Percentiles rank a stretch among this genome's conserved stretches.
Evolutionary conservation across 2,113 vertebrate species (phyloP).

Genomic region (Fulmarus glacialis): DNA sequence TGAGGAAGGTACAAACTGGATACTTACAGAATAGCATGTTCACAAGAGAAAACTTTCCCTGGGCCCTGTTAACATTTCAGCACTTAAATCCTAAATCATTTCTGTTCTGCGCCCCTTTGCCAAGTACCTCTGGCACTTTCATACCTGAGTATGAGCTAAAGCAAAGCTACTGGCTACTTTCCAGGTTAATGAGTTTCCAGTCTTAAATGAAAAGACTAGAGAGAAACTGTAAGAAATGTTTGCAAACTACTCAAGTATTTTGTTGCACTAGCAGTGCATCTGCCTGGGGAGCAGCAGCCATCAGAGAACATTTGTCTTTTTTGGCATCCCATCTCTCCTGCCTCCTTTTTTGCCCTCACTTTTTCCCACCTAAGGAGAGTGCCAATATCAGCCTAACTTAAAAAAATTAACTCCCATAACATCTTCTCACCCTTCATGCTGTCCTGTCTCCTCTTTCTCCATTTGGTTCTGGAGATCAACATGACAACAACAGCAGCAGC

Average conservation of each 20-base stretch:
- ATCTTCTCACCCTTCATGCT: background rate
- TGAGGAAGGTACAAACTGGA: background rate
- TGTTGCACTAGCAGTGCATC: background rate
- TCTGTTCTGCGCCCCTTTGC: background rate
- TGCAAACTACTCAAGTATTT: background rate
- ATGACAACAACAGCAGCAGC: conserved; percentile 8
- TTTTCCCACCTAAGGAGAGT: background rate
- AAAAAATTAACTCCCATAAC: background rate
- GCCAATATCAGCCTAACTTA: background rate
- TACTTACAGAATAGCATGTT: background rate
- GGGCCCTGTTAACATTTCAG: background rate
- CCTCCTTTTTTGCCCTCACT: background rate
- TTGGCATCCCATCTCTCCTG: background rate
- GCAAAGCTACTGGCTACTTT: background rate
- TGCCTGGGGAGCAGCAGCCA: background rate
- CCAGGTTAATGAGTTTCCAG: background rate
- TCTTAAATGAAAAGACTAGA: background rate
- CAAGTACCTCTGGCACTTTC: conserved; percentile 15
- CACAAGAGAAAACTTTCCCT: background rate
- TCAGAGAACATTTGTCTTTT: background rate
- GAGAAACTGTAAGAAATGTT: background rate
- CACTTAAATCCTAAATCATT: background rate
- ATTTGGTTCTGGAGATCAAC: conserved; percentile 43
- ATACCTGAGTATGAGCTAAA: background rate
- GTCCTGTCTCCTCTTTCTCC: background rate